Conservation (phyloP, 2,888 invertebrate genomes). For the Elysia crispata region DNA sequence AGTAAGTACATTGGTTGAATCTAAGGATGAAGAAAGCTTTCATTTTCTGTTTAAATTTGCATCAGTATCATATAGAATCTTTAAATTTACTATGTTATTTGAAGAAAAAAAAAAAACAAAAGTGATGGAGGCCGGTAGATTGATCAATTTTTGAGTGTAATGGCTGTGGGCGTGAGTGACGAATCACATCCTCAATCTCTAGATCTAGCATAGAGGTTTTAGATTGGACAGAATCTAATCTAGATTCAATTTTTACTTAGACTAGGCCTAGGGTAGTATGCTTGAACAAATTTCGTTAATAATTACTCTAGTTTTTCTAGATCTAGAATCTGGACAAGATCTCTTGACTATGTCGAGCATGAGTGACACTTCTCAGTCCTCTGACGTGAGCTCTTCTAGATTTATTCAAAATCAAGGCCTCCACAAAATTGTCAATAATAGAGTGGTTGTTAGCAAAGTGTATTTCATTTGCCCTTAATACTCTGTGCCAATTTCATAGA, state of each 20-base stretch:
- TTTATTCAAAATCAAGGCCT: no score
- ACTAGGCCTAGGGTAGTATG: not conserved
- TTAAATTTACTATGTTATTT: not conserved
- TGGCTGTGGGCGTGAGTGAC: not conserved
- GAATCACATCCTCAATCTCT: not conserved
- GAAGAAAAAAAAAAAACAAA: not conserved
- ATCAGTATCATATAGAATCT: no score
- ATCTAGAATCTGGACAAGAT: no score
- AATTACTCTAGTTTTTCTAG: no score
- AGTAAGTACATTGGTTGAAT: conserved; percentile 45
- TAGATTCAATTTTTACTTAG: not conserved
- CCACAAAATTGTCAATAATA: no score
- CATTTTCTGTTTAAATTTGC: not conserved
- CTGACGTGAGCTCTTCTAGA: no score
- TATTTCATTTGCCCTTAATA: no score
- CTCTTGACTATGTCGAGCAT: no score
- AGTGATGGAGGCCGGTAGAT: not conserved
- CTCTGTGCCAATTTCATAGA: no score
- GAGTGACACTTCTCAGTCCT: no score
- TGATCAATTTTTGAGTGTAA: not conserved
- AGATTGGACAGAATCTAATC: not conserved
- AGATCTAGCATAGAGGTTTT: not conserved
- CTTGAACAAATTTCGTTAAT: no score
- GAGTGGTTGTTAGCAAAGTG: no score
- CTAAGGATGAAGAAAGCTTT: not conserved